Base-by-base conservation (phyloP, 2,113 vertebrate genomes). In the Poeciliopsis retropinna region DNA sequence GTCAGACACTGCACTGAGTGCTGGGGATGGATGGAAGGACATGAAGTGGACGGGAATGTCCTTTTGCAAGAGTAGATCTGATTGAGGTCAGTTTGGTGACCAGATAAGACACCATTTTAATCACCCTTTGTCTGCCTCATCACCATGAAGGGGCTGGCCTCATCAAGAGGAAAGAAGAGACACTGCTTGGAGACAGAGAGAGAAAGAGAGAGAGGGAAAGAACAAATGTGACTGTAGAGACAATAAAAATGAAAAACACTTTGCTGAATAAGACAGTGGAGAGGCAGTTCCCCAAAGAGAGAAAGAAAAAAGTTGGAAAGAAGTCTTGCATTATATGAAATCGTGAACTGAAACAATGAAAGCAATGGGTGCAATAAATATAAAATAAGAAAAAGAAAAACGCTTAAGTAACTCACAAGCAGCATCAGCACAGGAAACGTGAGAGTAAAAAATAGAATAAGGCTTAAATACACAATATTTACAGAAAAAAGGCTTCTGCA, bases 31-130 rank as follows among this genome's bases (percentile, higher is more conserved):
- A 82, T 73, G 77, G 75, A 75, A 60, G 71, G 76, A 80, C 69
- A 66, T 64, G 61, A 60, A 83, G 75, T 79, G 69, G 70, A 75
- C 66, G 67, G 71, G 81, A 70, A 74, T 71, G 54, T 88, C 80
- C 82, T 86, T 82, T 75, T 85, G 85, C 73, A 85, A 79, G 88
- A 89, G 83, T 78, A 78, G 73, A 79, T 88, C 80, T 93, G 92
- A 93, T 92, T 93, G 92, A 90, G 92, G 92, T 93, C 92, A 91
- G 88, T 92, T 91, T 91, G 92, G 72, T 85, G 88, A 85, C 80
- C 85, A 89, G 89, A 89, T 89, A 87, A 91, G 88, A 87, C 85
- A 81, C 80, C 88, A 92, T 87, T 93, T 90, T 91, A 91, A 93
- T 93, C 92, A 92, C 88, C 86, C 89, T 78, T 75, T 69, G 83